A percentile compares a stretch with the other conserved stretches of the same genome.
phyloP scores from a whole-genome alignment of 2,888 invertebrate species.

The Lithophane socia region DNA sequence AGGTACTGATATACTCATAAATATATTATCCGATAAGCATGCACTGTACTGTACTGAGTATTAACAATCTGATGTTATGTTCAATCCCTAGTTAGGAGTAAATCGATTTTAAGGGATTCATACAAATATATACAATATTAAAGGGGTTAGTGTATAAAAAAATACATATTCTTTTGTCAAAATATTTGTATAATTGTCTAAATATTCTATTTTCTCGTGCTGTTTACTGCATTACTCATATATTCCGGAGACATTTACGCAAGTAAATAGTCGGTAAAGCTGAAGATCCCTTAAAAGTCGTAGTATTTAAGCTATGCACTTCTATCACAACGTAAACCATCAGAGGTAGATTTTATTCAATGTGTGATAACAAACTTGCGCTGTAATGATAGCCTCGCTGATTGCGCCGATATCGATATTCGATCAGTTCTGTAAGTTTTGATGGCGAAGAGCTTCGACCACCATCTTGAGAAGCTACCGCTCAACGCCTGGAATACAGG shows the following conservation, averaged over 20 bases:
- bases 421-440: not conserved
- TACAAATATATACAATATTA: not conserved
- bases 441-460: not conserved
- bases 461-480: not conserved
- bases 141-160: constrained; percentile 3
- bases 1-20: constrained; percentile 8
- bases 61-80: not conserved
- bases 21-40: not conserved
- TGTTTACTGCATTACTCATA: constrained; percentile 28
- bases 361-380: constrained; percentile 14
- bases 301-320: constrained; percentile 11
- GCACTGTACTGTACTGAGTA: not conserved
- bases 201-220: constrained; percentile 19
- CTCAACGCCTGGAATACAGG: not conserved
- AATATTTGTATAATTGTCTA: constrained; percentile 15
- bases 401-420: not conserved
- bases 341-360: constrained; percentile 2
- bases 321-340: not conserved
- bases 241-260: constrained; percentile 20
- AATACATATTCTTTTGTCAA: constrained; percentile 25
- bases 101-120: constrained; percentile 18
- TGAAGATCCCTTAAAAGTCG: constrained; percentile 19
- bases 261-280: not conserved
- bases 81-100: constrained; percentile 2
- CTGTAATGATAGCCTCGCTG: not conserved